phyloP scores from a whole-genome alignment of 2,888 invertebrate genomes.

The Melikaiella ostensackeni region DNA sequence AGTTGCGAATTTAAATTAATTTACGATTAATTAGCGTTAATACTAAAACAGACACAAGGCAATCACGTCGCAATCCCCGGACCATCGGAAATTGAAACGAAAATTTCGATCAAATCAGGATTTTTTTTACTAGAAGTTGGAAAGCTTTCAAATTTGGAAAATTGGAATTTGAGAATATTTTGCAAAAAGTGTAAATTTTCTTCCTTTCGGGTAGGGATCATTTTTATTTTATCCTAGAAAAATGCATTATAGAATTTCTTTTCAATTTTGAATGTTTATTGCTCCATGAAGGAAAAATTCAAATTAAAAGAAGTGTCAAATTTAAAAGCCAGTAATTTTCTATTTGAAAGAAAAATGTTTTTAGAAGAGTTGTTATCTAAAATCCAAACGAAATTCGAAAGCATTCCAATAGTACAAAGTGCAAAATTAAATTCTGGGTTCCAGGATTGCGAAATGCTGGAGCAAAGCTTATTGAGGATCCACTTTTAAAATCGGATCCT shows the following conservation, averaged over 20 bases:
- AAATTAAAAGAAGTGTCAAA: background rate
- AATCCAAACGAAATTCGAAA: background rate
- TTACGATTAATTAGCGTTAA: conserved; percentile 65
- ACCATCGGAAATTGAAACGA: background rate
- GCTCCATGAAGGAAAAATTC: background rate
- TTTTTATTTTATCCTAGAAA: too few species aligned
- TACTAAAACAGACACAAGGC: conserved; percentile 64
- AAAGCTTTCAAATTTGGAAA: background rate
- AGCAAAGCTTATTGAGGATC: conserved; percentile 57
- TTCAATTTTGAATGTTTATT: too few species aligned
- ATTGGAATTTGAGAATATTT: background rate
- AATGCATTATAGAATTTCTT: too few species aligned
- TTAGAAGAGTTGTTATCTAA: background rate
- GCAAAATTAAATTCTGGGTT: background rate
- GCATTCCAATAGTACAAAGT: background rate
- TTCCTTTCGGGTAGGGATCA: too few species aligned
- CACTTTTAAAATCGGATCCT: conserved; percentile 46
- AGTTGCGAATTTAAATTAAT: conserved; percentile 50
- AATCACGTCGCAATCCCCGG: conserved; percentile 54
- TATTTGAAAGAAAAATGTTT: too few species aligned
- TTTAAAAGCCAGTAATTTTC: too few species aligned
- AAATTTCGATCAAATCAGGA: background rate
- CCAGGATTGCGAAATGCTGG: conserved; percentile 41
- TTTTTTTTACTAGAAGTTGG: background rate
- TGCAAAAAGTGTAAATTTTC: too few species aligned